Evolutionary conservation across 2,888 invertebrate species (phyloP), one percentile per base, ranked within the genome.

Genomic region (Synergus gifuensis): DNA sequence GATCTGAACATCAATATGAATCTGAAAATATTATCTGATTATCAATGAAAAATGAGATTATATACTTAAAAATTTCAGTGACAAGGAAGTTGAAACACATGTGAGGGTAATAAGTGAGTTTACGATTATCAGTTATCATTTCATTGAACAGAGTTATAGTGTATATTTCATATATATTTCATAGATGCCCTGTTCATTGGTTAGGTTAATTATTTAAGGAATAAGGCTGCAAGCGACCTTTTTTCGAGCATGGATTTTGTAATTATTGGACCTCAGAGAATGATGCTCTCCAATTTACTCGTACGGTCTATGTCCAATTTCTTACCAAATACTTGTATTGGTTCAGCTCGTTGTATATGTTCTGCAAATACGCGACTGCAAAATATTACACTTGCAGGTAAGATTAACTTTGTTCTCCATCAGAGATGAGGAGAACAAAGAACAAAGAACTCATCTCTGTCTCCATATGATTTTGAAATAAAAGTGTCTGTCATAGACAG

Each of bases 211-310:
- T 36, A 4, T 4, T 36, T 36, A 36, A 36, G 16, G 7, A 4
- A n/a, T n/a, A n/a, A 14, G 46, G 46, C 49, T 28, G 5, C 11
- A 3, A 73, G 49, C 28, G 49, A 54, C 49, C 9, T 14, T 73
- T 73, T 73, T 22, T 14, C 12, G 11, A 46, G 49, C 54, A 73
- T 73, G 73, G 73, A 73, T 73, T 54, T 36, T 36, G 5, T 54
- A 54, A 73, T 73, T 73, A 36, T 73, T 36, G 28, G 36, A 36
- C 54, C 54, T 54, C 73, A 73, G 36, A 28, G 49, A 4, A 73
- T 73, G 28, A 73, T n/a, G 36, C 16, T 73, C 36, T 73, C 49
- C 16, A 73, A 28, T 54, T 73, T 73, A 54, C 16, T 73, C n/a
- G 9, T 40, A 4, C 28, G 54, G 16, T 28, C 73, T 1, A n/a